Percentiles rank a stretch among this genome's conserved stretches.
Conservation (phyloP, 2,888 invertebrate genomes). For the Amphipyra berbera region DNA sequence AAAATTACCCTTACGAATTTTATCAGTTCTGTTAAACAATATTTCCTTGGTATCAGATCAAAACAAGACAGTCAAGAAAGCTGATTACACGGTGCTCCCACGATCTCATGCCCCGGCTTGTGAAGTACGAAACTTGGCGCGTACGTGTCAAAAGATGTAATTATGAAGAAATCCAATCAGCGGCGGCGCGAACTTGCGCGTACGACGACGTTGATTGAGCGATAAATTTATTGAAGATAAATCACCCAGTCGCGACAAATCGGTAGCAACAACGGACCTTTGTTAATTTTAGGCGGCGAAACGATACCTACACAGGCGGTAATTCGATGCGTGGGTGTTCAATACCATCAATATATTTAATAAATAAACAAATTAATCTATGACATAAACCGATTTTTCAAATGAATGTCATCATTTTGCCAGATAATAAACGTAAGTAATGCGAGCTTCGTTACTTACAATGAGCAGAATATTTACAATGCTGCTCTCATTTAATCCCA, state of each 20-base stretch:
- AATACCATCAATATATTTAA: conserved; percentile 46
- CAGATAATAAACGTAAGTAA: conserved; percentile 49
- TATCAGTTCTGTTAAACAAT: conserved; percentile 64
- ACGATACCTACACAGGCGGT: conserved; percentile 52
- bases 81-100: conserved; percentile 89
- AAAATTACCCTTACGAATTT: conserved; percentile 7
- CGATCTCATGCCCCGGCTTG: conserved; percentile 86
- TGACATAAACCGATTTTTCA: conserved; percentile 23
- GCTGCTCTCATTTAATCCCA: conserved; percentile 64
- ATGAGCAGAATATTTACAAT: conserved; percentile 61
- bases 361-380: conserved; percentile 39
- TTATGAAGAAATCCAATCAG: conserved; percentile 90
- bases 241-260: conserved; percentile 85
- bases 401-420: conserved; percentile 46
- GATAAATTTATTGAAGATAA: conserved; percentile 88
- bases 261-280: conserved; percentile 77
- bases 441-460: conserved; percentile 41
- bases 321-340: conserved; percentile 59
- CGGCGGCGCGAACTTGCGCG: conserved; percentile 79
- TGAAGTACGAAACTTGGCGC: conserved; percentile 88
- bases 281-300: conserved; percentile 66
- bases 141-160: conserved; percentile 90
- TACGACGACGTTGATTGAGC: conserved; percentile 83
- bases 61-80: conserved; percentile 87
- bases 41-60: conserved; percentile 77